phyloP scores from a whole-genome alignment of 2,797 vertebrate genomes.

The Clarias pachynema region DNA sequence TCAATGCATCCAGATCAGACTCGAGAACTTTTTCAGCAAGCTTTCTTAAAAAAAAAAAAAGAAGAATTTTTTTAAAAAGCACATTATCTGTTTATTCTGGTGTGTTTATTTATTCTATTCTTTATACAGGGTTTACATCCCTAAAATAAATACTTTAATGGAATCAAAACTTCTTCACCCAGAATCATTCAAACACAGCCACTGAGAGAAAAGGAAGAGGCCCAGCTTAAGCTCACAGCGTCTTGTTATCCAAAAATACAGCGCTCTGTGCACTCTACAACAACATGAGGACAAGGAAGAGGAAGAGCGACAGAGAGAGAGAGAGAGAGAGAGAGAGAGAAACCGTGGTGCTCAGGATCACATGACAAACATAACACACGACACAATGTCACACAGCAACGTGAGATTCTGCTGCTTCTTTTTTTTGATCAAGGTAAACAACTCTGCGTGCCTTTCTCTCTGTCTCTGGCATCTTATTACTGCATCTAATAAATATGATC shows the following conservation, averaged over 20 bases:
- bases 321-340: constrained; percentile 6
- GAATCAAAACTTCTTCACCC: not conserved
- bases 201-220: not conserved
- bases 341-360: not conserved
- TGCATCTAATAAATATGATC: not conserved
- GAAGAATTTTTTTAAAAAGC: not conserved
- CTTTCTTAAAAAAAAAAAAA: not conserved
- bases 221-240: not conserved
- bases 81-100: not conserved
- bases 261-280: not conserved
- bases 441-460: not conserved
- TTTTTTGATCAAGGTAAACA: constrained; percentile 6
- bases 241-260: not conserved
- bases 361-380: constrained; percentile 1
- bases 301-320: not conserved
- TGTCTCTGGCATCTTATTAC: not conserved
- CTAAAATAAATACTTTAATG: not conserved
- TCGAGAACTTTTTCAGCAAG: too few species aligned
- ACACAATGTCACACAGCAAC: not conserved
- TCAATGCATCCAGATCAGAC: not conserved
- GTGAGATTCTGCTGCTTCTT: constrained; percentile 10
- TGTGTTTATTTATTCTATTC: too few species aligned
- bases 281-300: not conserved
- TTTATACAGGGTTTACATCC: not conserved
- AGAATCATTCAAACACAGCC: not conserved